Evolutionary conservation across 2,888 invertebrate species (phyloP).

Genomic region (Lamellibrachia satsuma): DNA sequence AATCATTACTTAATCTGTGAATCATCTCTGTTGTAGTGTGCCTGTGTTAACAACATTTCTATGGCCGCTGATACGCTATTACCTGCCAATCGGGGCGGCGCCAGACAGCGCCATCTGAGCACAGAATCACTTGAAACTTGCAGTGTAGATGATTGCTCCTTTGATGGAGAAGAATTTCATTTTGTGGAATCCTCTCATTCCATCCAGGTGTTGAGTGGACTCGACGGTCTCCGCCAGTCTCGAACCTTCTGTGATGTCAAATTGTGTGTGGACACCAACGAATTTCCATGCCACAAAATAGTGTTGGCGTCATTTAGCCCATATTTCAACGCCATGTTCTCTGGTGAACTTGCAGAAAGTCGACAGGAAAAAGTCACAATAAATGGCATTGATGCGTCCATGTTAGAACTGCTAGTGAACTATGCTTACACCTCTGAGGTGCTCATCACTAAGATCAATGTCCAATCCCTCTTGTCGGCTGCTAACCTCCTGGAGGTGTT

Average conservation of each 20-base stretch:
- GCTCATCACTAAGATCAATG: conserved; percentile 65
- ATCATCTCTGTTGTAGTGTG: background rate
- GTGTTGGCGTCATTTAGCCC: conserved; percentile 67
- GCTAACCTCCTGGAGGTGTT: conserved; percentile 66
- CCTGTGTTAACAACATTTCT: background rate
- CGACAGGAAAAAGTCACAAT: conserved; percentile 62
- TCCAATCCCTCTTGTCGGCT: conserved; percentile 66
- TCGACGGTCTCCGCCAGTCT: conserved; percentile 60
- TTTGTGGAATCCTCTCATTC: conserved; percentile 63
- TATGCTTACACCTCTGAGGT: conserved; percentile 66
- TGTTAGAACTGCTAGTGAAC: conserved; percentile 64
- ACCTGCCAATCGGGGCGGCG: background rate
- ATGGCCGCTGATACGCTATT: conserved; percentile 12
- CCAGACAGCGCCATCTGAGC: conserved; percentile 4
- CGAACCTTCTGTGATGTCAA: conserved; percentile 67
- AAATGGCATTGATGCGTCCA: conserved; percentile 65
- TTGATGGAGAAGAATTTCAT: conserved; percentile 39
- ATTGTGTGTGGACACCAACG: conserved; percentile 63
- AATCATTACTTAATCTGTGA: too few species aligned
- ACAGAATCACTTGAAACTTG: background rate
- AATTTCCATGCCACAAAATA: conserved; percentile 64
- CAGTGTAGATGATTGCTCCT: background rate
- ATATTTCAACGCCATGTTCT: conserved; percentile 50
- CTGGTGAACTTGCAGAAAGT: conserved; percentile 66
- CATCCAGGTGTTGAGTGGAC: conserved; percentile 59